phyloP scores from a whole-genome alignment of 2,113 vertebrate genomes.

The Ramphastos sulfuratus region DNA sequence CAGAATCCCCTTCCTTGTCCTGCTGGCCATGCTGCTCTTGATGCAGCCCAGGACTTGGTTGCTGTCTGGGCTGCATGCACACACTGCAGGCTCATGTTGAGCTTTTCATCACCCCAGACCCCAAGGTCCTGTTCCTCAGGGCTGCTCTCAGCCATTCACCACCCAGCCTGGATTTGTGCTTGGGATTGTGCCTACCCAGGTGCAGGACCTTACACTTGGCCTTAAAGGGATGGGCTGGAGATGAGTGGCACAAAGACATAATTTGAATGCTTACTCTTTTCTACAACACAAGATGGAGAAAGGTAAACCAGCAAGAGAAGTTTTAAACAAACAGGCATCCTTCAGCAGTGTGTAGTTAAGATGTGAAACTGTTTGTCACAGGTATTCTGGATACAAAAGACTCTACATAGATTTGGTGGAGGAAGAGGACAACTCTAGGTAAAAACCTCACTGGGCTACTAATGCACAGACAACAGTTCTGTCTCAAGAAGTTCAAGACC shows the following conservation, averaged over 20 bases:
- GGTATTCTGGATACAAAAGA: background rate
- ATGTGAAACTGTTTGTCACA: background rate
- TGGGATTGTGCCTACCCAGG: no score
- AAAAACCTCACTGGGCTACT: background rate
- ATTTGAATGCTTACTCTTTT: background rate
- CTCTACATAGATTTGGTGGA: background rate
- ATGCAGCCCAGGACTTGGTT: no score
- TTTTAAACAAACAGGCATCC: background rate
- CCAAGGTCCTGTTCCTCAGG: no score
- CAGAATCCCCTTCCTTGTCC: no score
- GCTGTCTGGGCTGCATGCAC: no score
- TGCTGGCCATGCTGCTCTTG: no score
- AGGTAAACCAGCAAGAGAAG: background rate
- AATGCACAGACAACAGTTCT: background rate
- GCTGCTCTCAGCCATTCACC: no score
- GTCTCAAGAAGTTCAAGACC: background rate
- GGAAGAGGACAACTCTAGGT: background rate
- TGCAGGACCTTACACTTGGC: no score
- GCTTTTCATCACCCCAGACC: no score
- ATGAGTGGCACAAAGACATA: background rate
- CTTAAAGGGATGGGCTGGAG: background rate
- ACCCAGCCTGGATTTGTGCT: no score
- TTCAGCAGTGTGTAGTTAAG: background rate
- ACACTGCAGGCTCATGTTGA: no score
- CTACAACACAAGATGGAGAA: background rate